Base-by-base conservation (phyloP, 1,140 invertebrate genomes). In the Nebria ingens region DNA sequence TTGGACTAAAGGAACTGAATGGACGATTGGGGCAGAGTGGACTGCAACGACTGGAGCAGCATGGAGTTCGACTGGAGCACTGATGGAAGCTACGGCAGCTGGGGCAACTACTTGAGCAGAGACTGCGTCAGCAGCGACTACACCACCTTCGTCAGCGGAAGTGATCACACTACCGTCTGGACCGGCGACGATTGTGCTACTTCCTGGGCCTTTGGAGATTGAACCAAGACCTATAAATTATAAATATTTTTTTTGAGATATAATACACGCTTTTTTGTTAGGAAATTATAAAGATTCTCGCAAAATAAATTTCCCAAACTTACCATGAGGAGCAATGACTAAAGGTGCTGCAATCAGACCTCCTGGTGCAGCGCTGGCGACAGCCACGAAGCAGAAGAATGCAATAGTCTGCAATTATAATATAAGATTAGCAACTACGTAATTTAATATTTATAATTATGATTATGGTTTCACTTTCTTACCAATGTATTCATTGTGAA, bases 111-210 rank as follows among this genome's bases (percentile, higher is more conserved):
- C 40, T 45, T 45, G 9, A 45, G 40, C 40, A 17, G 40, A 45
- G 17, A 45, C 40, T 4, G 40, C 40, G 17, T 45, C 40, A 17
- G 40, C 9, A 45, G 40, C 40, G 4, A 45, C 40, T 12, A 45
- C 40, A 56, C 40, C 40, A 45, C 40, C 40, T 12, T 45, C 6
- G 17, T 9, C 40, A 45, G 40, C 40, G 17, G 40, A 45, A 45
- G 40, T 11, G 25, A 62, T 58, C 11, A 57, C 55, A 29, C 59
- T 60, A 21, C 61, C 61, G 51, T 62, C 61, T 21, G 61, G 61
- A 17, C 61, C 61, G 2, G 58, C 54, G 1, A 62, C 19, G 22
- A 56, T 21, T 3, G 57, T 54, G 34, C 54, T 56, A 9, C 59
- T 45, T 29, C 52, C 42, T 45, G 61, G 61, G 6, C 61, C 61